Base-by-base conservation (phyloP, 2,888 invertebrate genomes). In the Pseudococcus jackbeardsleyi region DNA sequence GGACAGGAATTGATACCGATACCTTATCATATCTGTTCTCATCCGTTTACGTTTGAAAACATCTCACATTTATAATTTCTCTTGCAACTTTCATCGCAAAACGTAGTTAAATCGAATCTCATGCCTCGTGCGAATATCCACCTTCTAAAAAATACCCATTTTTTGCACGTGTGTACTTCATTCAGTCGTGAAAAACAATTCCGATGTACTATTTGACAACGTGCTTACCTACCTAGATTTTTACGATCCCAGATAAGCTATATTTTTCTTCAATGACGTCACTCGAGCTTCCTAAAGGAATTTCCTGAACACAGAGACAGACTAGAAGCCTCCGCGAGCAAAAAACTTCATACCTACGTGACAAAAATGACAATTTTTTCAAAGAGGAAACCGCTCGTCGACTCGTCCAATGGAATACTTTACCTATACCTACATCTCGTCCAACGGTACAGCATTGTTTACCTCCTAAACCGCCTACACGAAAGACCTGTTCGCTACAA, bases 391-490 rank as follows among this genome's bases (percentile, higher is more conserved):
- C 68, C 68, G 33, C 64, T 1, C 19, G 19, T n/a, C 59, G 7
- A 59, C 19, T 59, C 59, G 11, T 72, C 33, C 12, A 15, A 72
- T 19, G 15, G 68, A 72, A 33, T 33, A 33, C 26, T 3, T 33
- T 33, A 33, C 26, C 26, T 72, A 72, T 59, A 59, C 19, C 59
- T 59, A 26, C 11, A 5, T 64, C 33, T 72, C 26, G 68, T 19
- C 19, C 68, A 72, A 72, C 68, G 68, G 68, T 72, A 72, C 68
- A 72, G 68, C 11, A 72, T 72, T 72, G 68, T 72, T 72, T 72
- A 72, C 68, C 68, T 26, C 9, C 26, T 72, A 12, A 72, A 15
- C 68, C 68, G 68, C 68, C 68, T 72, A 11, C 68, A n/a, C 22
- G 0, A 64, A 19, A 11, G 59, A 54, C 17, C 54, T 54, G 54